phyloP scores from a whole-genome alignment of 1,140 invertebrate species.

The Galleria mellonella region DNA sequence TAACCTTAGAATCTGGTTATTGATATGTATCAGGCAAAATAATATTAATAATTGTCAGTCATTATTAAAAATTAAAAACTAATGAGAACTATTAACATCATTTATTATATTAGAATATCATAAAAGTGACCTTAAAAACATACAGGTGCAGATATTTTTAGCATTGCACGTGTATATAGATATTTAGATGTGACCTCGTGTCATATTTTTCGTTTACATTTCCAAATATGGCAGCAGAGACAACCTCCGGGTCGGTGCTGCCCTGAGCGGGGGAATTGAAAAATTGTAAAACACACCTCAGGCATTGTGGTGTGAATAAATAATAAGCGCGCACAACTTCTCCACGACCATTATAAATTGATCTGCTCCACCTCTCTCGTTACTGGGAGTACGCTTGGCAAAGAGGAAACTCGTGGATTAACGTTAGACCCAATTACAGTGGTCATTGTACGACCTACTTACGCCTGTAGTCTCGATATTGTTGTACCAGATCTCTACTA shows the following conservation, averaged over 20 bases:
- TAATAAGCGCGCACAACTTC: constrained; percentile 52
- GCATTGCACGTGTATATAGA: not conserved
- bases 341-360: constrained; percentile 21
- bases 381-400: constrained; percentile 12
- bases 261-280: constrained; percentile 23
- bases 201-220: constrained; percentile 18
- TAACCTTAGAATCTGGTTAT: too few relatives aligned
- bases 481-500: constrained; percentile 49
- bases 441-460: constrained; percentile 47
- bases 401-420: constrained; percentile 28
- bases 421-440: constrained; percentile 27
- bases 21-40: too few relatives aligned
- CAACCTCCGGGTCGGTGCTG: constrained; percentile 13
- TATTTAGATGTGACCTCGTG: constrained; percentile 12
- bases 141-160: too few relatives aligned
- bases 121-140: too few relatives aligned
- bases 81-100: too few relatives aligned
- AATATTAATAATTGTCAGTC: too few relatives aligned
- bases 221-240: constrained; percentile 16
- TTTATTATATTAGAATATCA: too few relatives aligned
- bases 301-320: constrained; percentile 59
- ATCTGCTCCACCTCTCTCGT: constrained; percentile 17
- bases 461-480: constrained; percentile 48
- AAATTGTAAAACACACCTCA: constrained; percentile 39
- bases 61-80: too few relatives aligned